Evolutionary conservation across 2,113 vertebrate species (phyloP), one percentile per base, ranked within the genome.

Genomic region (Mirza zaza): DNA sequence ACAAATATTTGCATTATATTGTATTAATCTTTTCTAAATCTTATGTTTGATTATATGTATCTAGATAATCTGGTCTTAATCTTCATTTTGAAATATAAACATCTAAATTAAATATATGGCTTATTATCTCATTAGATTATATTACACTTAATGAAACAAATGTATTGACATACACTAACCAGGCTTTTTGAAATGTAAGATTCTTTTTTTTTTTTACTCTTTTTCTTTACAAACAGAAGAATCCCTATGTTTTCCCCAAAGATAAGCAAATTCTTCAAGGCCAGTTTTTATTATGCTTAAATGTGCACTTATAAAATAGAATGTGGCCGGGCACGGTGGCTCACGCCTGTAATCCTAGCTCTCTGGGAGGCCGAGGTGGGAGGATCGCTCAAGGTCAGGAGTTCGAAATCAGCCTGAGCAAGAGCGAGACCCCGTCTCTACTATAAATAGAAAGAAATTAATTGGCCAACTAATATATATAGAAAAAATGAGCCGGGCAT

Each of bases 111-210:
- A 90, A 32, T 79, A 36, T 67, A 9, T 81, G 2, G 20, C 2
- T 88, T 84, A 65, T 89, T 63, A 45, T 76, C 17, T 84, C 63
- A 63, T 88, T 89, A 94, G 48, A 50, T 76, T 82, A 8, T 48
- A 36, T 90, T 55, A 85, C 59, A 90, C 27, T 65, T 95, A 90
- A 76, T 76, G 67, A 77, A 79, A 89, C 52, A 93, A 94, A 61
- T 67, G 70, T 27, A 75, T 59, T 82, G 59, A 76, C 86, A 63
- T 27, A 96, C 9, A 90, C 50, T 91, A 90, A 84, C 13, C 76
- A 59, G 48, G 42, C 27, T 82, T 94, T 87, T n/a, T 73, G 42
- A 88, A 92, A 88, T 73, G 34, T 79, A 80, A 71, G 52, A 83
- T 67, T 83, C 14, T 94, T 89, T 82, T 45, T 89, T 82, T 65